Base-by-base conservation (phyloP, 2,888 invertebrate genomes). In the Bembecia ichneumoniformis region DNA sequence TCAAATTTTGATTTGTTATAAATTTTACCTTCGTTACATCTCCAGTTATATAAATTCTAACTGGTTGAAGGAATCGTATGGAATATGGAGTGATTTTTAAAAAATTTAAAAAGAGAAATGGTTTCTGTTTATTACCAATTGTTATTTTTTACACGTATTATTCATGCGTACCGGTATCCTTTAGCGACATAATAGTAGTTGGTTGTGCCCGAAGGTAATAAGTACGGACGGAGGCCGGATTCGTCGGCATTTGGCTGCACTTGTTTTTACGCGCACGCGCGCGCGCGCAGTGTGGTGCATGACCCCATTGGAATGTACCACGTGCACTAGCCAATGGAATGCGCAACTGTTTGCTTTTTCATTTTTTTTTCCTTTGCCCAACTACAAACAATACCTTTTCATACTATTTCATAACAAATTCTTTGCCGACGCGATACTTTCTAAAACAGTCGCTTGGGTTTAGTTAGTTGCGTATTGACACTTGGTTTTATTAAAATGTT, bases 271-370 rank as follows among this genome's bases (percentile, higher is more conserved):
- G 77, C 79, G 76, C n/a, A 77, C 71, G 77, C 28, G 28, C 82
- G 78, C 76, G 74, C 77, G 64, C 74, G 64, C 71, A 62, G 75
- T 71, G 74, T 80, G 82, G 83, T 77, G 78, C 83, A 82, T 86
- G 87, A 86, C 86, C 86, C 82, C 83, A 63, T 63, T 67, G 86
- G 86, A 82, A 86, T 86, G 84, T 74, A 72, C 84, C 86, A 86
- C 86, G 86, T 83, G 84, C 79, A 77, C 79, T 82, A 77, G 79
- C 76, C 76, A 58, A 68, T 74, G 86, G 86, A 82, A 83, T 87
- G 86, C 80, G 83, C 84, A 81, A 86, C 82, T 84, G 83, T 86
- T 86, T 86, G 78, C 82, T 79, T 80, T 81, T 82, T 77, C 57
- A 72, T 80, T 81, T 81, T 63, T 66, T 77, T 67, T 68, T 68